These are phyloP conservation scores for Branchellion lobata DNA, from an alignment of 2,888 invertebrate species.

Conservation along the genomic window DNA sequence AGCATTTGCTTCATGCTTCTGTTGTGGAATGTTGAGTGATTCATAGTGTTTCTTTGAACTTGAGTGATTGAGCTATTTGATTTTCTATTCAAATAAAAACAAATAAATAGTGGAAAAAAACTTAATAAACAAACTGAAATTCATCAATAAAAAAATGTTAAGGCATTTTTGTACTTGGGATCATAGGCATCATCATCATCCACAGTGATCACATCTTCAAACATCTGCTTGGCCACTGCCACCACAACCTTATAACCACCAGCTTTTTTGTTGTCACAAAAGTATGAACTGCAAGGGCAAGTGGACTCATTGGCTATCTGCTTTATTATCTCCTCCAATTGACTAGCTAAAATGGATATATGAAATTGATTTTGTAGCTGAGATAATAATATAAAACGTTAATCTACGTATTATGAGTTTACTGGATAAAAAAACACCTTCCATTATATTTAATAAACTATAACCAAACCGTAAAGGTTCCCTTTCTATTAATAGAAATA, in stretches of 20 bases:
- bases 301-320: conserved; percentile 35
- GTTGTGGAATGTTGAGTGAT: conserved; percentile 1
- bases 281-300: conserved; percentile 42
- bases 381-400: no score
- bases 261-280: conserved; percentile 20
- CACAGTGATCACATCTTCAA: conserved; percentile 13
- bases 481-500: no score
- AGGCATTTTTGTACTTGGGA: not conserved
- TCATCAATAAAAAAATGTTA: not conserved
- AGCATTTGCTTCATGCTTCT: not conserved
- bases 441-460: not conserved
- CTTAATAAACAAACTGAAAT: not conserved
- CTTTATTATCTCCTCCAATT: conserved; percentile 39
- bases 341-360: conserved; percentile 33
- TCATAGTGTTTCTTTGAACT: not conserved
- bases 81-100: no score
- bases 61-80: no score
- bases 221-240: conserved; percentile 37
- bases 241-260: conserved; percentile 44
- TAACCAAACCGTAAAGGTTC: not conserved
- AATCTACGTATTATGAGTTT: no score
- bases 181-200: conserved; percentile 41
- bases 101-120: not conserved
- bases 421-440: no score
- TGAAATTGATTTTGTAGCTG: no score